Evolutionary conservation across 2,113 vertebrate genomes (phyloP).

Genomic region (Pyxicephalus adspersus): DNA sequence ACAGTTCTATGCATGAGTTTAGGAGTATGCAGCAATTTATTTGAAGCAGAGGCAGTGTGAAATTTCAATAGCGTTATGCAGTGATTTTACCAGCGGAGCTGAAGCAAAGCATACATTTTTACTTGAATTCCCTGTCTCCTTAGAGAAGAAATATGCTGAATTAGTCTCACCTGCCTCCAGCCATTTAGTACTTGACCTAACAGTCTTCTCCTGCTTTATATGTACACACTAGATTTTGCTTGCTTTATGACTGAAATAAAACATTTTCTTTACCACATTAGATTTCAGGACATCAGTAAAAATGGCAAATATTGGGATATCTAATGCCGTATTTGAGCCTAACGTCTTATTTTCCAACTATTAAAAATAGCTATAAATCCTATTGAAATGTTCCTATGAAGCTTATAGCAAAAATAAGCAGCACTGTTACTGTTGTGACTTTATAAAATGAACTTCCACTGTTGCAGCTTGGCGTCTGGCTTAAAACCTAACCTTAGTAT

Average conservation of each 20-base stretch:
- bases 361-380: constrained; percentile 27
- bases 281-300: constrained; percentile 44
- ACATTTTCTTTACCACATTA: constrained; percentile 7
- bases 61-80: constrained; percentile 56
- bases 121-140: constrained; percentile 52
- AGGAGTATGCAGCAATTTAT: constrained; percentile 53
- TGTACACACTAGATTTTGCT: constrained; percentile 42
- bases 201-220: constrained; percentile 47
- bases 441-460: too few species aligned
- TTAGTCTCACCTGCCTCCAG: constrained; percentile 52
- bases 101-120: constrained; percentile 48
- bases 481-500: too few species aligned
- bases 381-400: neutral
- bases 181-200: constrained; percentile 54
- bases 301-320: constrained; percentile 31
- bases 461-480: too few species aligned
- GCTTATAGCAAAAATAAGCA: neutral
- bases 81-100: constrained; percentile 51
- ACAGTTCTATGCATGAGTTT: constrained; percentile 47
- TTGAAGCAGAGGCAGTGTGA: constrained; percentile 55
- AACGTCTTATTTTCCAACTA: constrained; percentile 32
- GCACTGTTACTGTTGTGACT: too few species aligned
- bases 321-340: constrained; percentile 35
- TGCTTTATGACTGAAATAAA: constrained; percentile 52
- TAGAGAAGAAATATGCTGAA: constrained; percentile 55